phyloP scores from a whole-genome alignment of 1,140 invertebrate species.

The Thereuonema tuberculata region DNA sequence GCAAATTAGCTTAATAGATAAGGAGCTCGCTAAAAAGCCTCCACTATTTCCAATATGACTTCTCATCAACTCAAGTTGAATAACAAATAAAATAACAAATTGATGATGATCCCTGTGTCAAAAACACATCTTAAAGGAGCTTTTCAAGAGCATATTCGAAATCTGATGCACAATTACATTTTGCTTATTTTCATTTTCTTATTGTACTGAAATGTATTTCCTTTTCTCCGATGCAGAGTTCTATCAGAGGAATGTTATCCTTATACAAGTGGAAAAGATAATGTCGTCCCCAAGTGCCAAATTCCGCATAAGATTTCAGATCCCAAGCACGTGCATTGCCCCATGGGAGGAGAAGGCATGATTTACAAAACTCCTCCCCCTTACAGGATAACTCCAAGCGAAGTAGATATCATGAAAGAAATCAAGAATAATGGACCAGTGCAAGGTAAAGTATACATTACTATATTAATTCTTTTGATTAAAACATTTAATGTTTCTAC shows the following conservation, averaged over 20 bases:
- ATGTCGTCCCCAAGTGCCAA: slow-evolving; percentile 35
- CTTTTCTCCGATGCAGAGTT: slow-evolving; percentile 25
- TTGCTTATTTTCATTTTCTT: too few species aligned
- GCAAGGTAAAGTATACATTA: slow-evolving; percentile 49
- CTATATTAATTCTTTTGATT: neutral
- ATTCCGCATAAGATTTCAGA: slow-evolving; percentile 21
- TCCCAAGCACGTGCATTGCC: slow-evolving; percentile 33
- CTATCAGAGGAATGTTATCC: slow-evolving; percentile 37
- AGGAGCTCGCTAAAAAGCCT: too few species aligned
- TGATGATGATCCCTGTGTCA: too few species aligned
- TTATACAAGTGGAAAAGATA: slow-evolving; percentile 37
- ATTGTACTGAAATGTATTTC: too few species aligned
- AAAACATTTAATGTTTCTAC: too few species aligned
- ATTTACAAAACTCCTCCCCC: slow-evolving; percentile 62
- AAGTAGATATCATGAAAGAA: slow-evolving; percentile 78
- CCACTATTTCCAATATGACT: too few species aligned
- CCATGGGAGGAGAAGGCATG: slow-evolving; percentile 18
- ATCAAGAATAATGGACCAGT: slow-evolving; percentile 84
- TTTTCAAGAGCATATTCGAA: too few species aligned
- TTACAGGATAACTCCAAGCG: slow-evolving; percentile 56
- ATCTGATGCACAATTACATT: too few species aligned
- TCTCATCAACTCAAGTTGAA: too few species aligned
- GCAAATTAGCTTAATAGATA: too few species aligned
- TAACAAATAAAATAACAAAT: too few species aligned
- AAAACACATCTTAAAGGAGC: too few species aligned